Evolutionary conservation across 1,140 invertebrate species (phyloP).

Genomic region (Cydia strobilella): DNA sequence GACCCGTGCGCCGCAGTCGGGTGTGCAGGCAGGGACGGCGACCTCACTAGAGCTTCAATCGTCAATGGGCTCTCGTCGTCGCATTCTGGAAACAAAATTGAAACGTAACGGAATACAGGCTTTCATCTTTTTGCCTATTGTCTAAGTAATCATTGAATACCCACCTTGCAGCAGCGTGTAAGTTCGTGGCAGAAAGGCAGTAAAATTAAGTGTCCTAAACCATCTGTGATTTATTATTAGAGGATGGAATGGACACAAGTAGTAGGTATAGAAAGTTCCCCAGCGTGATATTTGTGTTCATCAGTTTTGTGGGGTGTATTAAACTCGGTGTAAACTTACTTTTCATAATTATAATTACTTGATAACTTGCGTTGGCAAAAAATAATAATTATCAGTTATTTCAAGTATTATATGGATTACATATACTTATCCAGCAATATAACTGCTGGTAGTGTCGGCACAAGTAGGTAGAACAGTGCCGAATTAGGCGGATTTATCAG

Average conservation of each 20-base stretch:
- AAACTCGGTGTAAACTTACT: too few relatives aligned
- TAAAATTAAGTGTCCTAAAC: constrained; percentile 2
- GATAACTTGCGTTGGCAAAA: too few relatives aligned
- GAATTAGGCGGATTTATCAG: too few relatives aligned
- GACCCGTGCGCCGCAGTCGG: constrained; percentile 57
- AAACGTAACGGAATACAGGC: constrained; percentile 16
- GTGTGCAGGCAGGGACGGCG: constrained; percentile 75
- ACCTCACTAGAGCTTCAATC: constrained; percentile 71
- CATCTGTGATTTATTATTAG: neutral
- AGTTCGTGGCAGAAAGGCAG: neutral
- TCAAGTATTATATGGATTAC: too few relatives aligned
- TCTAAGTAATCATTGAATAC: constrained; percentile 22
- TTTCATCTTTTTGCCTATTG: neutral
- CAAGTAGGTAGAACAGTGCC: too few relatives aligned
- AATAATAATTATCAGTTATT: too few relatives aligned
- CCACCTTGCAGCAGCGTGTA: constrained; percentile 26
- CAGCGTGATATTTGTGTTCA: neutral
- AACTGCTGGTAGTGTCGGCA: too few relatives aligned
- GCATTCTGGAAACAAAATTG: constrained; percentile 72
- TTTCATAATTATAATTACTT: too few relatives aligned
- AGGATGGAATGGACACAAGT: neutral
- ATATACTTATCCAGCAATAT: too few relatives aligned
- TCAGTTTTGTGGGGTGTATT: neutral
- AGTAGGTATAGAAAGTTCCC: neutral
- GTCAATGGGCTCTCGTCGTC: constrained; percentile 68